phyloP scores from a whole-genome alignment of 2,888 invertebrate genomes.

The Ormyrus rosae region DNA sequence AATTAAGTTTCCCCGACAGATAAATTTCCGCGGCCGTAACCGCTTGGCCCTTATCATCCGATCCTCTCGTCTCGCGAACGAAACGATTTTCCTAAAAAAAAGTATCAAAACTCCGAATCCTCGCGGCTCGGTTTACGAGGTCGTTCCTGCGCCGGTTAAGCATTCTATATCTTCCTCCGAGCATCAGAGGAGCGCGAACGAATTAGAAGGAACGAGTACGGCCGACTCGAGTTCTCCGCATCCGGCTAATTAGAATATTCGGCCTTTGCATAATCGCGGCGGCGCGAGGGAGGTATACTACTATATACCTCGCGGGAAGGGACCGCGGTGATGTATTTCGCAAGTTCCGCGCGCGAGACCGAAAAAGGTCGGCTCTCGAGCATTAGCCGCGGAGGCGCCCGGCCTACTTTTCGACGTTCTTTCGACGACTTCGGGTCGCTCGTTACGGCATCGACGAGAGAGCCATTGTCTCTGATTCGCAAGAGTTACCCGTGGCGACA shows the following conservation, averaged over 20 bases:
- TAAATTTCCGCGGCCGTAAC: no score
- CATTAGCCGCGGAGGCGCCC: not conserved
- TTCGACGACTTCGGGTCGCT: not conserved
- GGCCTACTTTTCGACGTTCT: slow-evolving; percentile 20
- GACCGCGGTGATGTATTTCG: not conserved
- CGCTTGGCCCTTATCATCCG: no score
- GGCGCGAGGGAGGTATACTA: slow-evolving; percentile 3
- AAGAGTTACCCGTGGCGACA: not conserved
- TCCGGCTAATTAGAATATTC: slow-evolving; percentile 47
- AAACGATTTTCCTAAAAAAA: no score
- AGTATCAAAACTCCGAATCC: no score
- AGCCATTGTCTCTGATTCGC: not conserved
- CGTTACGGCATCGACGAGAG: slow-evolving; percentile 18
- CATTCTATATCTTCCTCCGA: no score
- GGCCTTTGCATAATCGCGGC: slow-evolving; percentile 18
- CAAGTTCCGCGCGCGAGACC: not conserved
- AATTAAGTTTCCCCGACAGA: no score
- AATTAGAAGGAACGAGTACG: no score
- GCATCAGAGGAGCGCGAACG: no score
- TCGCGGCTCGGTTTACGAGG: no score
- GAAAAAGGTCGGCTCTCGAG: slow-evolving; percentile 18
- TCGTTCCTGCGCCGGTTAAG: no score
- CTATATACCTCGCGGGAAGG: not conserved
- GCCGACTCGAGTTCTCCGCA: not conserved
- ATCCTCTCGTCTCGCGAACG: no score